These are phyloP conservation scores for Nycticebus coucang DNA, from an alignment of 2,113 vertebrate species.

Conservation along the genomic window DNA sequence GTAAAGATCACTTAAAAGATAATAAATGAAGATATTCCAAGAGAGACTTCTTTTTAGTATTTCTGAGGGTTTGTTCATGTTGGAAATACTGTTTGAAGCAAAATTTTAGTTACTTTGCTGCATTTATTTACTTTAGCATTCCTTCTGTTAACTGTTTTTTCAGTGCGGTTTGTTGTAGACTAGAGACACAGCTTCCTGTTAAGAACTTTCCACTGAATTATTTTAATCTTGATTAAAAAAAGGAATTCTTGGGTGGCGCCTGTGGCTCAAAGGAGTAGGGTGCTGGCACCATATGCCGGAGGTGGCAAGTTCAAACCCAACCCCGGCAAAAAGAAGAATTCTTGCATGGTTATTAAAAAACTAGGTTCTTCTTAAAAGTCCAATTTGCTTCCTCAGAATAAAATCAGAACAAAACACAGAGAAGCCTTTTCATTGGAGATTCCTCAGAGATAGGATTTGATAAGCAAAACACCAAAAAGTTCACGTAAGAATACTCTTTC, in stretches of 20 bases:
- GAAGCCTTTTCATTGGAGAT: neutral
- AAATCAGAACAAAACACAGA: neutral
- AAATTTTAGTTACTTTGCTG: neutral
- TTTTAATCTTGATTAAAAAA: neutral
- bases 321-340: neutral
- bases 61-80: neutral
- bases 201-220: neutral
- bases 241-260: neutral
- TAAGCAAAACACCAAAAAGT: neutral
- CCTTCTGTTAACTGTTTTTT: neutral
- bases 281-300: too few species aligned
- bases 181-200: neutral
- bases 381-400: neutral
- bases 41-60: neutral
- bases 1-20: neutral
- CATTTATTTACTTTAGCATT: neutral
- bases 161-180: neutral
- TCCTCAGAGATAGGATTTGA: neutral
- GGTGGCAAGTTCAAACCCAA: too few species aligned
- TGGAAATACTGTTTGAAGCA: constrained; percentile 25
- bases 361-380: neutral
- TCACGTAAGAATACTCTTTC: neutral
- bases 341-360: constrained; percentile 29
- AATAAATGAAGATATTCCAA: neutral
- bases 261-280: too few species aligned